Conservation (phyloP, 2,888 invertebrate species). For the Amphipyra tragopoginis region DNA sequence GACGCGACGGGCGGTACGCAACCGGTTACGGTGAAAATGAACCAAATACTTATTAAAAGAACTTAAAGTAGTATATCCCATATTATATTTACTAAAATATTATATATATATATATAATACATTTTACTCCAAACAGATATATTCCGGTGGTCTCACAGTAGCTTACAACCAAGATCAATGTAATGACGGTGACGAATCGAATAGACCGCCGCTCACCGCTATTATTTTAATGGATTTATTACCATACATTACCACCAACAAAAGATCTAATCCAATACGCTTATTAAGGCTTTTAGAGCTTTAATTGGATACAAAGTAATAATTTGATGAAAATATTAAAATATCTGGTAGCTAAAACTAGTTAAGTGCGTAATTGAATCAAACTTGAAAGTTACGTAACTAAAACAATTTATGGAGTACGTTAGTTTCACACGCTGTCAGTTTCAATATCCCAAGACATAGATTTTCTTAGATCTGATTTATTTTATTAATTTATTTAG, state of each 20-base stretch:
- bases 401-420: constrained; percentile 31
- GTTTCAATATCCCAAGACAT: constrained; percentile 2
- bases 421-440: constrained; percentile 43
- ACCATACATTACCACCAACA: constrained; percentile 73
- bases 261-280: constrained; percentile 74
- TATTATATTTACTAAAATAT: background rate
- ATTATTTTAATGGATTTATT: constrained; percentile 85
- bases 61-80: background rate
- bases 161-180: constrained; percentile 67
- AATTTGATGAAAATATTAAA: constrained; percentile 42
- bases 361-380: constrained; percentile 49
- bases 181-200: constrained; percentile 85
- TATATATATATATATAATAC: too few relatives aligned
- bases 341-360: constrained; percentile 37
- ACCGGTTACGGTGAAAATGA: too few relatives aligned
- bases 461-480: constrained; percentile 6
- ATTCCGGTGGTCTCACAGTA: constrained; percentile 75
- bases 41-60: too few relatives aligned
- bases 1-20: too few relatives aligned
- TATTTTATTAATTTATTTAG: too few relatives aligned
- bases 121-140: constrained; percentile 37
- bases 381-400: constrained; percentile 27
- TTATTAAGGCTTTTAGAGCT: constrained; percentile 67
- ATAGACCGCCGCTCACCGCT: constrained; percentile 71
- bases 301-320: constrained; percentile 57